Percentiles rank a stretch among this genome's conserved stretches.
Conservation (phyloP, 2,888 invertebrate genomes). For the Melanchra persicariae region DNA sequence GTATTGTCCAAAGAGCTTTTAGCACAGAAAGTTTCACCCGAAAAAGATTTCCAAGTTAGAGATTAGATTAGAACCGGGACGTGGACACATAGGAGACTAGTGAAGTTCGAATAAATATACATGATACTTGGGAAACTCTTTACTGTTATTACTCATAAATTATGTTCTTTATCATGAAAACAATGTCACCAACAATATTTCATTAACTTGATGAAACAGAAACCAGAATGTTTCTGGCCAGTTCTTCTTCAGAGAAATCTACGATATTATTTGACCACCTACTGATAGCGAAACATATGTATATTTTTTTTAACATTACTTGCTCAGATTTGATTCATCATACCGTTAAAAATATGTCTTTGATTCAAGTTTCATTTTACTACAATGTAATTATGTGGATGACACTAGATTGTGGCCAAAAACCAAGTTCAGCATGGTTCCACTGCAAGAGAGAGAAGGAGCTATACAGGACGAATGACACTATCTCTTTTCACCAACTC, state of each 20-base stretch:
- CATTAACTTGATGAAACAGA: slow-evolving; percentile 15
- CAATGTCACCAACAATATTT: slow-evolving; percentile 24
- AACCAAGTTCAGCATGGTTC: too few relatives aligned
- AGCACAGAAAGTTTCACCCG: slow-evolving; percentile 56
- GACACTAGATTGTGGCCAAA: too few relatives aligned
- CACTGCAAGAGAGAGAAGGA: too few relatives aligned
- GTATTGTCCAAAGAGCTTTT: slow-evolving; percentile 62
- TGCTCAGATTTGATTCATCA: too few relatives aligned
- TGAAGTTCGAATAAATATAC: slow-evolving; percentile 38
- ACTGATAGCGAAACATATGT: too few relatives aligned
- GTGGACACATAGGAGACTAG: slow-evolving; percentile 31
- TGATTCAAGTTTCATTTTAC: too few relatives aligned
- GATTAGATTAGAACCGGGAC: slow-evolving; percentile 59
- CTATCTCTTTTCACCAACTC: too few relatives aligned
- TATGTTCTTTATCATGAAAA: slow-evolving; percentile 20
- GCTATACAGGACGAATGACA: too few relatives aligned
- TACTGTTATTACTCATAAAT: slow-evolving; percentile 19
- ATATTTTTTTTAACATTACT: too few relatives aligned
- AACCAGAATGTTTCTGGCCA: background rate
- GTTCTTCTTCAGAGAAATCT: background rate
- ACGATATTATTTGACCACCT: too few relatives aligned
- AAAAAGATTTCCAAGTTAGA: slow-evolving; percentile 59
- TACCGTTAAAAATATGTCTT: too few relatives aligned
- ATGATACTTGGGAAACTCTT: slow-evolving; percentile 15
- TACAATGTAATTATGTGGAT: too few relatives aligned